Conservation (phyloP, 2,797 vertebrate species). For the Melanotaenia maccullochi region DNA sequence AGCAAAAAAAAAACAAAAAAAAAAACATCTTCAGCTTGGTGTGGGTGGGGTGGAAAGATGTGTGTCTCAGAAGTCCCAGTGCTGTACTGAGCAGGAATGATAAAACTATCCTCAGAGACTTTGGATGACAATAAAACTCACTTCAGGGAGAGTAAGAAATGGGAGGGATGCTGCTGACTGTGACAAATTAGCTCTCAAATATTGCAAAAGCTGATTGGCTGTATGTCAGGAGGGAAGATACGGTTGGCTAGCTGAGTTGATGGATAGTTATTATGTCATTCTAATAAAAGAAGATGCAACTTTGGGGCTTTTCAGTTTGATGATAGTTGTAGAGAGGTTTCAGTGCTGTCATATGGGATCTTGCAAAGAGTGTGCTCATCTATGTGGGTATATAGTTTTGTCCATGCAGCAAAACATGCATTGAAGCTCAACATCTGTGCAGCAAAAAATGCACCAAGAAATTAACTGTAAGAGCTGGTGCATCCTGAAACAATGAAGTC, state of each 20-base stretch:
- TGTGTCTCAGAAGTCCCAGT: conserved; percentile 46
- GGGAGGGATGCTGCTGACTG: conserved; percentile 70
- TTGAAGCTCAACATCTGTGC: conserved; percentile 2
- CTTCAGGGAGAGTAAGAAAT: conserved; percentile 64
- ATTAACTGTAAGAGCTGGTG: conserved; percentile 12
- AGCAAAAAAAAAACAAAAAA: background rate
- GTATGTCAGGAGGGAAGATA: conserved; percentile 58
- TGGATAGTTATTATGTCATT: conserved; percentile 75
- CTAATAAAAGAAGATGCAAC: conserved; percentile 74
- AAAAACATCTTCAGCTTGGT: conserved; percentile 42
- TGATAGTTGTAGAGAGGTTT: conserved; percentile 38
- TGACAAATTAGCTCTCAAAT: conserved; percentile 74
- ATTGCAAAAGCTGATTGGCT: conserved; percentile 64
- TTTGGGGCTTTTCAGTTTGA: conserved; percentile 65
- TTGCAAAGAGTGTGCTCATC: conserved; percentile 4
- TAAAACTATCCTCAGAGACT: conserved; percentile 73
- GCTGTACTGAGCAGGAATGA: conserved; percentile 76
- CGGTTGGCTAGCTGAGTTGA: conserved; percentile 67
- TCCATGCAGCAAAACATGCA: background rate
- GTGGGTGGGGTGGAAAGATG: conserved; percentile 32
- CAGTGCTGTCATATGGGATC: conserved; percentile 22
- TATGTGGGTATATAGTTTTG: background rate
- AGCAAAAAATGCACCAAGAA: conserved; percentile 7
- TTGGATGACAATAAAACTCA: conserved; percentile 67
- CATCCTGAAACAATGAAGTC: conserved; percentile 16